phyloP scores from a whole-genome alignment of 2,113 vertebrate species.

The Corvus hawaiiensis region DNA sequence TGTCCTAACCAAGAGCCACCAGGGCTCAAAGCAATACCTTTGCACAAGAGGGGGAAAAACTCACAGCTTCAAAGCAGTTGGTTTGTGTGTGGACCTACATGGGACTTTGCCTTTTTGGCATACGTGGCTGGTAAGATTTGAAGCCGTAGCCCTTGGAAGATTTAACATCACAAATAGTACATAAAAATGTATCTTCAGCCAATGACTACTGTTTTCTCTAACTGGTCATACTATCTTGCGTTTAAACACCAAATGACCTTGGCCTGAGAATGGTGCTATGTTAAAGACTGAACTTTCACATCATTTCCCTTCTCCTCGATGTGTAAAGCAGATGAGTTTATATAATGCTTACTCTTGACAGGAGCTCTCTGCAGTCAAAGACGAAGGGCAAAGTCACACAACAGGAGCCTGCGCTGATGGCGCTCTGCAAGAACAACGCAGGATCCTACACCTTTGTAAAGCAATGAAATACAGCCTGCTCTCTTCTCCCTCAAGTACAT shows the following conservation, averaged over 20 bases:
- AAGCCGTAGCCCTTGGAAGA: background rate
- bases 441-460: background rate
- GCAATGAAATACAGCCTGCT: background rate
- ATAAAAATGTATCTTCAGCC: background rate
- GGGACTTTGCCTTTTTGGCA: background rate
- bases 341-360: background rate
- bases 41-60: background rate
- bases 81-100: background rate
- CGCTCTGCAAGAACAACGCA: fast-evolving
- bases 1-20: background rate
- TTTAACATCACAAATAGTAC: background rate
- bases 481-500: background rate
- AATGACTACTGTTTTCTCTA: background rate
- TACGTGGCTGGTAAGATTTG: background rate
- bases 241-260: background rate
- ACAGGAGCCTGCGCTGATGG: background rate
- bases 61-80: background rate
- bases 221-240: background rate
- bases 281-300: background rate
- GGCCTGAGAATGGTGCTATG: background rate
- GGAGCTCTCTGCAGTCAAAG: background rate
- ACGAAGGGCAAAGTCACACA: background rate
- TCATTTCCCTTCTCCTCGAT: slow-evolving; percentile 20
- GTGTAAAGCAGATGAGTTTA: slow-evolving; percentile 22
- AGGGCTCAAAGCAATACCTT: background rate